Conservation (phyloP, 2,797 vertebrate species). For the Rallus crepitans region DNA sequence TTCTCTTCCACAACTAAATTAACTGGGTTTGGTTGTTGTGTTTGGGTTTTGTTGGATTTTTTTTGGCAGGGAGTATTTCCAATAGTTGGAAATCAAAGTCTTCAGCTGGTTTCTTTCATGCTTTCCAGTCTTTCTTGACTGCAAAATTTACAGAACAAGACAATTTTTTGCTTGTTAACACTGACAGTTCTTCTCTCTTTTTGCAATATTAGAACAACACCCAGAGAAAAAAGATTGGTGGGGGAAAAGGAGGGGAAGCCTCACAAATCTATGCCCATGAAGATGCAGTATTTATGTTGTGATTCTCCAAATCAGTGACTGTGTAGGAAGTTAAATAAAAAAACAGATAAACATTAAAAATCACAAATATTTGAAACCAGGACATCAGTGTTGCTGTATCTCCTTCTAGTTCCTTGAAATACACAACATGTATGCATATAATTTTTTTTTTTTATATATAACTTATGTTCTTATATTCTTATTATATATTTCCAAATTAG, state of each 20-base stretch:
- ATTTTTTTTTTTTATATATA: background rate
- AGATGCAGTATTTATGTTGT: background rate
- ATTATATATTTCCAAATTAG: background rate
- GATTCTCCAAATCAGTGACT: background rate
- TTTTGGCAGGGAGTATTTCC: background rate
- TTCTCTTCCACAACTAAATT: background rate
- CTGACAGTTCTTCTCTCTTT: background rate
- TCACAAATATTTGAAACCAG: background rate
- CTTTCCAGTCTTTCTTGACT: background rate
- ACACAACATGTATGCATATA: background rate
- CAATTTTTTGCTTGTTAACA: background rate
- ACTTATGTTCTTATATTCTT: background rate
- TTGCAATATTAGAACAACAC: background rate
- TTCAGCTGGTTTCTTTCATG: background rate
- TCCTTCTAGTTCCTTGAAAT: background rate
- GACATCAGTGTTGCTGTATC: rapidly evolving
- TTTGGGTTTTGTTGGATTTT: too few species aligned
- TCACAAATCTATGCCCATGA: background rate
- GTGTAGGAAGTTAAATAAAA: background rate
- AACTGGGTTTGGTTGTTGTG: background rate
- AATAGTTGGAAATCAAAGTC: background rate
- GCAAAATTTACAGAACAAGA: background rate
- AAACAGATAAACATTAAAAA: background rate
- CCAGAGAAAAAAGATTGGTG: background rate
- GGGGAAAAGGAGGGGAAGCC: too few species aligned